A percentile compares a stretch with the other conserved stretches of the same genome.
Conservation (phyloP, 2,888 invertebrate species). For the Rhamphomyia laevipes region DNA sequence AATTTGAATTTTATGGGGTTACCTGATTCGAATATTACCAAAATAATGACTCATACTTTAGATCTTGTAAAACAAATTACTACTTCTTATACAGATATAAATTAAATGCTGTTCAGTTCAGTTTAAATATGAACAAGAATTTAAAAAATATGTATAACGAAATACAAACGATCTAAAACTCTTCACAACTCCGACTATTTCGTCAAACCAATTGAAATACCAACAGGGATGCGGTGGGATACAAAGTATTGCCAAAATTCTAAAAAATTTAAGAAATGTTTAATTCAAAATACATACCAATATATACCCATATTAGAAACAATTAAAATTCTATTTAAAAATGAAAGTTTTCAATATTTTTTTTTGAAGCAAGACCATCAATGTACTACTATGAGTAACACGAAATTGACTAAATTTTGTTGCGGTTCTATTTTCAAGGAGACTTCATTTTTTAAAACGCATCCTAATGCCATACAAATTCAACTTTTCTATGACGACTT, state of each 20-base stretch:
- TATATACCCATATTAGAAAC: constrained; percentile 6
- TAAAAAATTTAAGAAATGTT: constrained; percentile 4
- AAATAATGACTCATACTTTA: constrained; percentile 2
- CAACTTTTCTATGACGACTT: constrained; percentile 13
- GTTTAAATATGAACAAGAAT: background rate
- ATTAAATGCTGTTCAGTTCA: no score
- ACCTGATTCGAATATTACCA: constrained; percentile 2
- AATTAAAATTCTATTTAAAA: constrained; percentile 4
- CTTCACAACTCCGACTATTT: constrained; percentile 1
- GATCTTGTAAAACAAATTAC: constrained; percentile 1
- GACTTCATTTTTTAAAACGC: background rate
- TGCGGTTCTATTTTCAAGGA: background rate
- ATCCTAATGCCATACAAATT: constrained; percentile 6
- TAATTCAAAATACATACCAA: constrained; percentile 6
- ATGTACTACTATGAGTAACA: no score
- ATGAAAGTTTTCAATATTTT: constrained; percentile 1
- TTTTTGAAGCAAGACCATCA: background rate
- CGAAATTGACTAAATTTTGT: background rate
- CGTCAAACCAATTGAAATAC: constrained; percentile 2
- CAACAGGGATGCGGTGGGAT: constrained; percentile 6
- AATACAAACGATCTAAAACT: constrained; percentile 5
- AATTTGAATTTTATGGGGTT: constrained; percentile 1
- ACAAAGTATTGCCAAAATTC: constrained; percentile 3
- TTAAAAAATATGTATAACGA: background rate
- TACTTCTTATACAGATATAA: background rate